A percentile compares a stretch with the other conserved stretches of the same genome.
phyloP scores from a whole-genome alignment of 2,888 invertebrate genomes.

The Baccha elongata region DNA sequence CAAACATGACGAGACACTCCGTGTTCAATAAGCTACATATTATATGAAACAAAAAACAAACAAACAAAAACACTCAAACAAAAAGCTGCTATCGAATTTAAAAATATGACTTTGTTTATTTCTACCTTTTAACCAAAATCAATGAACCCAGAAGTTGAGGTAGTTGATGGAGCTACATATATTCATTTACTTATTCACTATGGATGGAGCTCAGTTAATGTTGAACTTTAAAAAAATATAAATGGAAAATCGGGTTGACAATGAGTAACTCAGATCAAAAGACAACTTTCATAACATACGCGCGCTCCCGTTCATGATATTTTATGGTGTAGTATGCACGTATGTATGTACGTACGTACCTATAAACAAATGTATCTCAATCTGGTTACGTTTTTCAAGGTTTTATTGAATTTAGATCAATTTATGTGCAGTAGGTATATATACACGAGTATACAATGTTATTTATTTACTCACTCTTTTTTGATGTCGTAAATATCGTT shows the following conservation, averaged over 20 bases:
- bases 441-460: neutral
- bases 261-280: slow-evolving; percentile 5
- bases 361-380: neutral
- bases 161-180: neutral
- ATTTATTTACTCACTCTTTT: neutral
- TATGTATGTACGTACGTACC: neutral
- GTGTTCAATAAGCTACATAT: too few relatives aligned
- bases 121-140: slow-evolving; percentile 1
- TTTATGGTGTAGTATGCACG: neutral
- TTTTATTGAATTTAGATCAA: slow-evolving; percentile 10
- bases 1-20: too few relatives aligned
- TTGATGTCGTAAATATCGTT: slow-evolving; percentile 3
- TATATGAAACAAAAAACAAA: too few relatives aligned
- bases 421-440: slow-evolving; percentile 6
- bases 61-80: too few relatives aligned
- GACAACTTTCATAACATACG: slow-evolving; percentile 28
- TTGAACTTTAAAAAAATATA: neutral
- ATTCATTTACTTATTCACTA: neutral
- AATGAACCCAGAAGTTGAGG: slow-evolving; percentile 11
- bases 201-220: neutral
- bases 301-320: neutral
- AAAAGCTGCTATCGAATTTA: neutral
- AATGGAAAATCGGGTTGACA: slow-evolving; percentile 16
- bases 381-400: slow-evolving; percentile 6
- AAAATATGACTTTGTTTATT: slow-evolving; percentile 7